These are phyloP conservation scores for Achatina immaculata DNA, from an alignment of 1,140 invertebrate species.

Conservation along the genomic window DNA sequence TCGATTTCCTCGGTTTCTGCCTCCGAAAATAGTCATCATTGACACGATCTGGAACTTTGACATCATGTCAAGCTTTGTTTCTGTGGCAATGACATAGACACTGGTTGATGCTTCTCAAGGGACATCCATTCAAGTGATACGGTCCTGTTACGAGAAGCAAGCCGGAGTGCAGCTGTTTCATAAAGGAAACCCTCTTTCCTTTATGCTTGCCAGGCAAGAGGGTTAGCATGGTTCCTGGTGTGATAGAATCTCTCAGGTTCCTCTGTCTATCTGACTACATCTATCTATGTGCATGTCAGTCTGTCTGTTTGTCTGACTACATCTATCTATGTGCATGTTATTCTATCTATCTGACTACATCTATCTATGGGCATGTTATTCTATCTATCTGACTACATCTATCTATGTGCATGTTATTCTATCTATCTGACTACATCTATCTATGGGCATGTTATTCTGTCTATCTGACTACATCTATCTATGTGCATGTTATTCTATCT, in stretches of 20 bases:
- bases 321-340: no score
- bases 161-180: constrained; percentile 92
- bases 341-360: no score
- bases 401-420: no score
- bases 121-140: constrained; percentile 89
- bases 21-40: constrained; percentile 90
- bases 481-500: no score
- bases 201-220: constrained; percentile 93
- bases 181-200: constrained; percentile 84
- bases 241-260: constrained; percentile 81
- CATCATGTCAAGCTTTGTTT: constrained; percentile 85
- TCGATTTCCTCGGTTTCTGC: constrained; percentile 77
- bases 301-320: no score
- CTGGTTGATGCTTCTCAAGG: constrained; percentile 93
- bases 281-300: no score
- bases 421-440: no score
- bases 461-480: no score
- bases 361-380: no score
- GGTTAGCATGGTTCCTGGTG: constrained; percentile 92
- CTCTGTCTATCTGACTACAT: no score
- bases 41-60: constrained; percentile 87
- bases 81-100: constrained; percentile 96
- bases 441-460: no score
- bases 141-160: constrained; percentile 92
- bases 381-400: no score